phyloP scores from a whole-genome alignment of 2,113 vertebrate genomes.

The Pavo muticus region DNA sequence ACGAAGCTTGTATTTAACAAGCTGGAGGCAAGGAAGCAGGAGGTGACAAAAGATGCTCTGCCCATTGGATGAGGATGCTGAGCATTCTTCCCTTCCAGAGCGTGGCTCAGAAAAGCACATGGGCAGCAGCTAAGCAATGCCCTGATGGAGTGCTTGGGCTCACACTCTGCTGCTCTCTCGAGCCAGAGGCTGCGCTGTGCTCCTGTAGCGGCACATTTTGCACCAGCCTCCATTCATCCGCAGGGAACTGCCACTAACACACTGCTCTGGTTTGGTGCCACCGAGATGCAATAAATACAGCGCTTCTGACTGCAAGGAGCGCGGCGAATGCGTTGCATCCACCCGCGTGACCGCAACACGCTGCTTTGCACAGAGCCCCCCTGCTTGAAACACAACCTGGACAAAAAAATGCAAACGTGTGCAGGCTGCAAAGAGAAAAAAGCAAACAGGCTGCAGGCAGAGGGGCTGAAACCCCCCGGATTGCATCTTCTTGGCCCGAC shows the following conservation, averaged over 20 bases:
- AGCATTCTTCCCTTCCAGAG: not conserved
- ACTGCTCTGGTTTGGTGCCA: not conserved
- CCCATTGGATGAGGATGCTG: not conserved
- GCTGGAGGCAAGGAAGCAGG: not conserved
- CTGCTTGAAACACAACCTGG: fast-evolving
- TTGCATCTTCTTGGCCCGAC: not conserved
- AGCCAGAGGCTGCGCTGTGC: not conserved
- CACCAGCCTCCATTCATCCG: not conserved
- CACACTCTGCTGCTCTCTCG: not conserved
- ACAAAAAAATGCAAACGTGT: not conserved
- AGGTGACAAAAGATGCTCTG: not conserved
- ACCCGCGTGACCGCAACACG: fast-evolving
- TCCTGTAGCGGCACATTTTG: not conserved
- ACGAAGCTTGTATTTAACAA: not conserved
- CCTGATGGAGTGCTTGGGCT: not conserved
- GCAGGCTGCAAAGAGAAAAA: not conserved
- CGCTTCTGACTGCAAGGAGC: not conserved
- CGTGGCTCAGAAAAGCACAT: not conserved
- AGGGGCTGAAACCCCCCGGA: not conserved
- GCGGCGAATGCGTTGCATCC: not conserved
- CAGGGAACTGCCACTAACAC: fast-evolving
- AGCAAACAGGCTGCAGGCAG: fast-evolving
- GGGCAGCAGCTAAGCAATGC: not conserved
- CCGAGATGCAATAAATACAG: not conserved
- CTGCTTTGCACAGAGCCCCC: not conserved